phyloP scores from a whole-genome alignment of 2,888 invertebrate genomes.

The Chrysina gloriosa region DNA sequence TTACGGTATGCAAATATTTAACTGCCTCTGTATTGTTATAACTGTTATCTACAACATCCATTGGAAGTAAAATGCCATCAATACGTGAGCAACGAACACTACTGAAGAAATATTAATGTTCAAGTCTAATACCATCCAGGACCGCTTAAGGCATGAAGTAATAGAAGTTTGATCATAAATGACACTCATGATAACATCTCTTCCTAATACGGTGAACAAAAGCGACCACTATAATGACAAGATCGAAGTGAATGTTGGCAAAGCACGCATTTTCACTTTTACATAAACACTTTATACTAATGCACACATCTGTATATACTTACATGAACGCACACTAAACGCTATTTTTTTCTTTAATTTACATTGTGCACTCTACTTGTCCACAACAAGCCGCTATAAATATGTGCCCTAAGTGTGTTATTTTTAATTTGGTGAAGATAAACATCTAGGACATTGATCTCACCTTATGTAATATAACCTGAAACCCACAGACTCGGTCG shows the following conservation, averaged over 20 bases:
- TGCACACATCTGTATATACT: background rate
- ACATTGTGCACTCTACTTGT: conserved; percentile 15
- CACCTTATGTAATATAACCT: conserved; percentile 42
- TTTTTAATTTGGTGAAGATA: conserved; percentile 44
- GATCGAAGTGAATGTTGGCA: background rate
- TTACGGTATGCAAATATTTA: no score
- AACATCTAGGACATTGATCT: conserved; percentile 43
- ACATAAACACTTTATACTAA: conserved; percentile 23
- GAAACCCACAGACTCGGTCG: conserved; percentile 32
- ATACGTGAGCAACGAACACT: no score
- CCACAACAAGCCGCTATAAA: conserved; percentile 31
- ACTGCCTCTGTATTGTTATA: no score
- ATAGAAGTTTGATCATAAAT: conserved; percentile 1
- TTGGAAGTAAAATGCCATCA: no score
- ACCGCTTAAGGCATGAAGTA: background rate
- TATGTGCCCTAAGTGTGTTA: conserved; percentile 39
- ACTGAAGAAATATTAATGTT: background rate
- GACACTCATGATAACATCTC: conserved; percentile 1
- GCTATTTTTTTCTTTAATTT: conserved; percentile 33
- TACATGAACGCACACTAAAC: no score
- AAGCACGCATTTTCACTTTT: conserved; percentile 11
- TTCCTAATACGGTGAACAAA: conserved; percentile 16
- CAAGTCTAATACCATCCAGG: background rate
- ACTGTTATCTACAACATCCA: no score
- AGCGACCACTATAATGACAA: background rate